Conservation (phyloP, 2,113 vertebrate genomes). For the Chrysemys picta region DNA sequence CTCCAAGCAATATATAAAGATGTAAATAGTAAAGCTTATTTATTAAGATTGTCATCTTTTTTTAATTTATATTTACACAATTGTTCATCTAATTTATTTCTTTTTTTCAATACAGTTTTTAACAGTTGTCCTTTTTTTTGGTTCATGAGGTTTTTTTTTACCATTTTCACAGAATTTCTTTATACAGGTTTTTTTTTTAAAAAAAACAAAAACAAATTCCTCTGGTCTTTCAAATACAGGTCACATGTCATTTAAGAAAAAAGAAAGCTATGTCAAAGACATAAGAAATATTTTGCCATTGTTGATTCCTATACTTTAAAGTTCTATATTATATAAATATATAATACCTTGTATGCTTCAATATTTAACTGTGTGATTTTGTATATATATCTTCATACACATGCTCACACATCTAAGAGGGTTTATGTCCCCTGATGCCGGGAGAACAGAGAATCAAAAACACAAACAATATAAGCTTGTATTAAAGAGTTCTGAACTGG, state of each 20-base stretch:
- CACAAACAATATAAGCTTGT: slow-evolving; percentile 75
- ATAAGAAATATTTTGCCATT: slow-evolving; percentile 86
- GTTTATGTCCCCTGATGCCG: slow-evolving; percentile 69
- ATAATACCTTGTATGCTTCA: slow-evolving; percentile 86
- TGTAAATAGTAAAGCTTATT: slow-evolving; percentile 99
- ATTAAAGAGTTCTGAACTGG: slow-evolving; percentile 80
- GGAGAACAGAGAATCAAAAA: slow-evolving; percentile 71
- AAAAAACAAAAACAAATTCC: slow-evolving; percentile 29
- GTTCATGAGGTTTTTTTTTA: slow-evolving; percentile 68
- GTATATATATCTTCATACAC: slow-evolving; percentile 71
- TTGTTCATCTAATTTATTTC: slow-evolving; percentile 99
- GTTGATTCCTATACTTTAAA: slow-evolving; percentile 86
- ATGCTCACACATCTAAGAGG: slow-evolving; percentile 60
- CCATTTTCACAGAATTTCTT: slow-evolving; percentile 79
- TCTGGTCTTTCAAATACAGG: slow-evolving; percentile 81
- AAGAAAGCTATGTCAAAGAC: slow-evolving; percentile 76
- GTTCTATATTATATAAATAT: slow-evolving; percentile 89
- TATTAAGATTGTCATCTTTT: slow-evolving; percentile 99
- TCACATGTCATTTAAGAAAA: slow-evolving; percentile 77
- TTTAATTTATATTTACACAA: slow-evolving; percentile 99
- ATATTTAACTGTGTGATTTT: slow-evolving; percentile 80
- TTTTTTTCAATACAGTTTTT: slow-evolving; percentile 92
- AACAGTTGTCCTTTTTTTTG: slow-evolving; percentile 85
- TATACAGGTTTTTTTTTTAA: slow-evolving; percentile 71
- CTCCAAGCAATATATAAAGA: slow-evolving; percentile 95